Base-by-base conservation (phyloP, 92 coral and sea anemone genomes). In the Heteractis magnifica region DNA sequence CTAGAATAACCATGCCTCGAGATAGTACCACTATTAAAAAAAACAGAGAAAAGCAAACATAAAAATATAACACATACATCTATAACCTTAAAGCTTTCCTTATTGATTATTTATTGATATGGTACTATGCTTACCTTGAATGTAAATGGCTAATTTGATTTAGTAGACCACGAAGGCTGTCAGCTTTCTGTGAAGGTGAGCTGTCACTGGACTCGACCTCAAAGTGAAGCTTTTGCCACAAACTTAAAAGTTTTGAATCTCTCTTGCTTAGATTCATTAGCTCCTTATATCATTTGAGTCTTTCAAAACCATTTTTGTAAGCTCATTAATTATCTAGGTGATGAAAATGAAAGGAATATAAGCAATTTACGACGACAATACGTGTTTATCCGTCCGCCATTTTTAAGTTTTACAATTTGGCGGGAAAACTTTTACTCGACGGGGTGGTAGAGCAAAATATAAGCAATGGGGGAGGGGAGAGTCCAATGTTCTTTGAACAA, bases 151-250 rank as follows among this genome's bases (percentile, higher is more conserved):
- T 82, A 15, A 90, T 82, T 87, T 95, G 98, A 49, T 86, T 77
- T 50, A 93, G 81, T 86, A 87, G 87, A 41, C 91, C 86, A 56
- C 98, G 97, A 76, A 85, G 79, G 71, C 87, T 90, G 84, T 93
- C 95, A n/a, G 94, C 94, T 82, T 56, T 79, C 62, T 51, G 68
- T 14, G 88, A 84, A 48, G 88, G 79, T 3, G 85, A 73, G 55
- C 60, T 79, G 71, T 79, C 90, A 19, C 79, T 71, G 51, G 89
- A 89, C 41, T 93, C 92, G 8, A 92, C 80, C 14, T 81, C 78
- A 73, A 95, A 86, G 50, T 87, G 91, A 76, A 91, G 88, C 26
- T 88, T 80, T 81, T 93, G 98, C 98, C 98, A 95, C 48, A 90
- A 73, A 77, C 86, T 94, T 34, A 95, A 89, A 2, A 85, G 81